These are phyloP conservation scores for Bombylius major DNA, from an alignment of 2,888 invertebrate genomes.

Conservation along the genomic window DNA sequence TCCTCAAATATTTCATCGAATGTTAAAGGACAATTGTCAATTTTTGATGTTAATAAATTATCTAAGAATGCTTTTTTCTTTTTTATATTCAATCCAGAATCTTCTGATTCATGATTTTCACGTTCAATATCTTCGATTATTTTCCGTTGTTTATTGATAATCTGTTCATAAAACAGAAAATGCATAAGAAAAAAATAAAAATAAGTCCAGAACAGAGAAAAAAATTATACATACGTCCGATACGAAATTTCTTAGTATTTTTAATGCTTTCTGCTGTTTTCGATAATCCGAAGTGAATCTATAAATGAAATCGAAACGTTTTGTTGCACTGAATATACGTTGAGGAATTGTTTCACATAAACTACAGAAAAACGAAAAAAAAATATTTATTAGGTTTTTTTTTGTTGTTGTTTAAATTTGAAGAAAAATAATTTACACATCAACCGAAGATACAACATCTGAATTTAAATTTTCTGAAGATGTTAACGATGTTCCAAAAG, in stretches of 20 bases:
- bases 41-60: constrained; percentile 23
- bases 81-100: not conserved
- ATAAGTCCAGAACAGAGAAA: too few relatives aligned
- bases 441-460: not conserved
- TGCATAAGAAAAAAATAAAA: too few relatives aligned
- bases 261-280: not conserved
- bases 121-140: not conserved
- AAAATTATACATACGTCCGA: not conserved
- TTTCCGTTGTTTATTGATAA: not conserved
- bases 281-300: not conserved
- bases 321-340: not conserved
- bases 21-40: constrained; percentile 24
- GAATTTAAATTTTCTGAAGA: not conserved
- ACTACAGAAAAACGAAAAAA: not conserved
- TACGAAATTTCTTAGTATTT: not conserved
- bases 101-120: not conserved
- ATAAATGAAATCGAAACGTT: not conserved
- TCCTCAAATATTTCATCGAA: constrained; percentile 29
- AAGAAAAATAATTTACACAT: not conserved
- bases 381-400: too few relatives aligned
- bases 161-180: not conserved
- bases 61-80: constrained; percentile 29
- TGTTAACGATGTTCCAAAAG: not conserved
- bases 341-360: not conserved
- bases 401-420: too few relatives aligned